Base-by-base conservation (phyloP, 2,888 invertebrate species). In the Clistopyga incitator region DNA sequence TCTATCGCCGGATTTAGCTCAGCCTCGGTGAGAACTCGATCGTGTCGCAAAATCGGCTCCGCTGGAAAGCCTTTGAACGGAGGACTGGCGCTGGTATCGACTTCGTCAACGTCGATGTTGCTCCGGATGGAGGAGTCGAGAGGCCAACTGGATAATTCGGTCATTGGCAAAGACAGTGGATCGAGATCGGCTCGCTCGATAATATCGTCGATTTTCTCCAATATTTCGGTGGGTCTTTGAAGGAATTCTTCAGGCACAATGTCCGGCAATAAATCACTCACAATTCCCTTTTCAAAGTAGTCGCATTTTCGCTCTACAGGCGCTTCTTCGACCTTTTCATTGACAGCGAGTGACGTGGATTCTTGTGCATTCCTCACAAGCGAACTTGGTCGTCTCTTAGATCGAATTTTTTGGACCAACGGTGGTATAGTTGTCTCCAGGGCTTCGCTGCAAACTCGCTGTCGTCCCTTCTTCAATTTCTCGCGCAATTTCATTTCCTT, bases 401-500 rank as follows among this genome's bases (percentile, higher is more conserved):
- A 42, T 13, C 72, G 25, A 11, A 25, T 3, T 1, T 47, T 13
- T 34, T 18, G 29, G 3, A 18, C 8, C 47, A 61, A 18, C 34
- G 72, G 61, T 61, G 72, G 61, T 61, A 74, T 75, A 64, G 23
- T 38, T 3, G 64, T 64, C 64, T 64, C 75, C 23, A 75, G 50
- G 11, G 38, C 75, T 20, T 64, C 64, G 20, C 20, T 47, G 15
- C 23, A 15, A 0, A 34, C 15, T 64, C 75, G 47, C 15, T 34
- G 50, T 20, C 75, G 75, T 18, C 20, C 45, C 2, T 64, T 75
- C 11, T 64, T 75, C 20, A 42, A 6, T 56, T 81, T 82, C 70
- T 89, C 89, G 3, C 89, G 91, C 0, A 92, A 71, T 68, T 90
- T 91, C 54, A 91, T 65, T 72, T 92, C 92, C 59, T 90, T 92